A percentile compares a stretch with the other conserved stretches of the same genome.
Evolutionary conservation across 2,113 vertebrate species (phyloP).

Genomic region (Hassar affinis): DNA sequence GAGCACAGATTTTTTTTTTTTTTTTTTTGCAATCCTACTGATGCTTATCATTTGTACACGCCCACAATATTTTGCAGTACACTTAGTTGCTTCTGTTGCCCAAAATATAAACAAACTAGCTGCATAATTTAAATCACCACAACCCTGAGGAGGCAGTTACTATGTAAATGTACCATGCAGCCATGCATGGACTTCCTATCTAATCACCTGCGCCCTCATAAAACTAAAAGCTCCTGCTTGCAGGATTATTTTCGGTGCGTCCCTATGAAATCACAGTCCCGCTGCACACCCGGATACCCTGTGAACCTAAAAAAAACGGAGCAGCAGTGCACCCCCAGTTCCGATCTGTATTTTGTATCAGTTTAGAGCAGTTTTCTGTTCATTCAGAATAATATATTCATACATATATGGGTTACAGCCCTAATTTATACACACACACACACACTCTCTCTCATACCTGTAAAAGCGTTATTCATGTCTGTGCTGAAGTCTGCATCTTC

Average conservation of each 20-base stretch:
- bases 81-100: not conserved
- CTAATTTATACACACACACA: not conserved
- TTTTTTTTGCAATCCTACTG: not conserved
- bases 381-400: not conserved
- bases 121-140: not conserved
- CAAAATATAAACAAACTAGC: not conserved
- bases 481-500: constrained; percentile 86
- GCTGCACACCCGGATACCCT: not conserved
- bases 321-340: not conserved
- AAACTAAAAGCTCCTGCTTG: not conserved
- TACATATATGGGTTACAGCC: too few species aligned
- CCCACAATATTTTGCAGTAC: not conserved
- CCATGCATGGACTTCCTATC: not conserved
- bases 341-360: not conserved
- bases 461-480: constrained; percentile 99
- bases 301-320: not conserved
- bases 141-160: not conserved
- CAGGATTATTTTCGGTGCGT: not conserved
- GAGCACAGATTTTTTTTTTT: too few species aligned
- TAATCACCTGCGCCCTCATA: not conserved
- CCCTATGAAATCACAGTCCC: not conserved
- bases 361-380: not conserved
- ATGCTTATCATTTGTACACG: not conserved
- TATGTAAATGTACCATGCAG: not conserved
- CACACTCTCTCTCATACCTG: constrained; percentile 73